phyloP scores from a whole-genome alignment of 2,797 vertebrate species.

The Parauchenoglanis punctatus region DNA sequence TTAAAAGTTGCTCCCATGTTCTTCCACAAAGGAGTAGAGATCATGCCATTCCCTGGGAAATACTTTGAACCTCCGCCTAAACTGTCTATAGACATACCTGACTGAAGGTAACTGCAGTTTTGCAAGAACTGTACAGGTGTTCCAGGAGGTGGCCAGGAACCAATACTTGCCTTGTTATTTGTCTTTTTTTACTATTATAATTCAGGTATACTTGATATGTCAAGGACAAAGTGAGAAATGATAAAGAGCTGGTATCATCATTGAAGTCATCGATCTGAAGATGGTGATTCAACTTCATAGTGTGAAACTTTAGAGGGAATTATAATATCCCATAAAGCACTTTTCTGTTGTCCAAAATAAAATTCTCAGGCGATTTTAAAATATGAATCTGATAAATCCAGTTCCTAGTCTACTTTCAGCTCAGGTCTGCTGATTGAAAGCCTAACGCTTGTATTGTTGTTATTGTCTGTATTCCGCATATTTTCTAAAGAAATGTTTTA shows the following conservation, averaged over 20 bases:
- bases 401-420: conserved; percentile 3
- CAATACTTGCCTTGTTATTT: background rate
- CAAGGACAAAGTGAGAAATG: background rate
- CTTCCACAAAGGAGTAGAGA: conserved; percentile 94
- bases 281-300: background rate
- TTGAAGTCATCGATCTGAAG: background rate
- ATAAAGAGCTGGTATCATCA: conserved; percentile 2
- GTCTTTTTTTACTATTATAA: background rate
- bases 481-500: background rate
- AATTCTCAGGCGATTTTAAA: background rate
- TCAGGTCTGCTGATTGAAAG: background rate
- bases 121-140: conserved; percentile 8
- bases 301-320: background rate
- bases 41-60: conserved; percentile 95
- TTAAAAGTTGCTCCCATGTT: conserved; percentile 97
- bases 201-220: conserved; percentile 6
- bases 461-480: background rate
- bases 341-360: background rate
- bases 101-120: conserved; percentile 69
- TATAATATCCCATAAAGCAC: background rate
- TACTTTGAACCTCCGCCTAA: conserved; percentile 94
- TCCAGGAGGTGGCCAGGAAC: background rate
- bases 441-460: background rate
- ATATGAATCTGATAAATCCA: background rate
- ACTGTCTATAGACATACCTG: conserved; percentile 94